These are phyloP conservation scores for Cerastoderma edule DNA, from an alignment of 2,888 invertebrate species.

Conservation along the genomic window DNA sequence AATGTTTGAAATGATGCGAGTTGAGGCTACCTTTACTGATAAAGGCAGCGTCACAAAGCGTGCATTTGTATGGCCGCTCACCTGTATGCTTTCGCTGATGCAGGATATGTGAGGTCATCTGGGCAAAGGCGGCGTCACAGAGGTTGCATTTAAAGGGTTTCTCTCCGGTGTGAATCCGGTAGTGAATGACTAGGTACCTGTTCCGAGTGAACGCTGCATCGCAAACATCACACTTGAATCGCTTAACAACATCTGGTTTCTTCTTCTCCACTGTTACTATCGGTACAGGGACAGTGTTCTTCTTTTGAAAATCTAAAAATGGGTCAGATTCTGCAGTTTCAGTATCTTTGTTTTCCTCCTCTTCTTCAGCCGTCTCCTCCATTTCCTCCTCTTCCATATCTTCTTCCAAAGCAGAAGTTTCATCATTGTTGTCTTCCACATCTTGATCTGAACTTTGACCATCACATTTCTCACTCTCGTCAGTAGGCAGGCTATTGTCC, in stretches of 20 bases:
- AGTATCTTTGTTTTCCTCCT: no score
- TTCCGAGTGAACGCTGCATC: conserved; percentile 17
- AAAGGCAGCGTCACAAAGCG: background rate
- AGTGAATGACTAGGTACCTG: conserved; percentile 9
- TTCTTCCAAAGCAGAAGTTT: no score
- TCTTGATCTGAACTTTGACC: no score
- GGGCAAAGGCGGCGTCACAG: conserved; percentile 13
- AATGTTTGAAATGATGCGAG: conserved; percentile 1
- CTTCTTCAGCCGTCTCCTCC: no score
- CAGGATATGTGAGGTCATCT: conserved; percentile 17
- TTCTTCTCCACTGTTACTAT: background rate
- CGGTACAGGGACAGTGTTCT: background rate
- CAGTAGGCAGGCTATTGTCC: no score
- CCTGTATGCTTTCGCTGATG: conserved; percentile 16
- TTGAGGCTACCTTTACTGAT: conserved; percentile 20
- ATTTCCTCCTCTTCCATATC: no score
- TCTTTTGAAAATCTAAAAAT: no score
- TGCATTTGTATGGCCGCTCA: conserved; percentile 11
- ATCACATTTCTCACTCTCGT: no score
- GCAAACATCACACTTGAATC: conserved; percentile 14
- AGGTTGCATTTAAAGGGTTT: conserved; percentile 20
- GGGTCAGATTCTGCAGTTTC: no score
- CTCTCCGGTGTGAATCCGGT: conserved; percentile 15
- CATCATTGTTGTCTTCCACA: no score
- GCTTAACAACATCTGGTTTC: background rate